These are phyloP conservation scores for Brenthis daphne DNA, from an alignment of 2,888 invertebrate species.

Conservation along the genomic window DNA sequence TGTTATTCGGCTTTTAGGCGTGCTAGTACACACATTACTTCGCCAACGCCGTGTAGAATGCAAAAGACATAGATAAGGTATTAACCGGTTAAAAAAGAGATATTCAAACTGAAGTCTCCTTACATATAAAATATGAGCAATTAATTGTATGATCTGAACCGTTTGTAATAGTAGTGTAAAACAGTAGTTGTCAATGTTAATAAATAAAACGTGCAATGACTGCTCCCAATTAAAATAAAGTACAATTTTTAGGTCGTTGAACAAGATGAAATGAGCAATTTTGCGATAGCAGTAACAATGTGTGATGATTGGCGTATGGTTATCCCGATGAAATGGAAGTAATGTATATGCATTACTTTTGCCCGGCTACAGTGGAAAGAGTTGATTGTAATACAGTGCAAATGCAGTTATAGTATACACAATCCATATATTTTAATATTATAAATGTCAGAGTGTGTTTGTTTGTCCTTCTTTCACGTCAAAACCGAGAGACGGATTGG, in stretches of 20 bases:
- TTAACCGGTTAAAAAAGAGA: no score
- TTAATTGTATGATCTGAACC: no score
- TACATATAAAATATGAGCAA: no score
- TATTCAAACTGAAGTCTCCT: no score
- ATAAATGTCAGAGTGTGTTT: neutral
- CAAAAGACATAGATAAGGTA: no score
- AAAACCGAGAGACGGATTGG: no score
- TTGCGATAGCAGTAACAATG: slow-evolving; percentile 28
- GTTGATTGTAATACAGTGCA: neutral
- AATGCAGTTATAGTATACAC: neutral
- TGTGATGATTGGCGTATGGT: slow-evolving; percentile 32
- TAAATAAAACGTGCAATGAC: neutral
- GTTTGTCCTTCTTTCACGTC: no score
- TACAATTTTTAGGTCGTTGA: slow-evolving; percentile 26
- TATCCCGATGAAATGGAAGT: slow-evolving; percentile 10
- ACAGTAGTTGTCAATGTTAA: neutral
- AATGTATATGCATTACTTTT: slow-evolving; percentile 7
- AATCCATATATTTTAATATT: no score
- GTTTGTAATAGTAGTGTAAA: no score
- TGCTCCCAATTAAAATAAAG: slow-evolving; percentile 27
- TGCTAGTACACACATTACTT: no score
- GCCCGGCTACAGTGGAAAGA: neutral
- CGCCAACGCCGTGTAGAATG: no score
- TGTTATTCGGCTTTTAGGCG: no score
- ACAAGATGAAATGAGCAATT: slow-evolving; percentile 31